phyloP scores from a whole-genome alignment of 2,113 vertebrate genomes.

The Gallinago undulata region DNA sequence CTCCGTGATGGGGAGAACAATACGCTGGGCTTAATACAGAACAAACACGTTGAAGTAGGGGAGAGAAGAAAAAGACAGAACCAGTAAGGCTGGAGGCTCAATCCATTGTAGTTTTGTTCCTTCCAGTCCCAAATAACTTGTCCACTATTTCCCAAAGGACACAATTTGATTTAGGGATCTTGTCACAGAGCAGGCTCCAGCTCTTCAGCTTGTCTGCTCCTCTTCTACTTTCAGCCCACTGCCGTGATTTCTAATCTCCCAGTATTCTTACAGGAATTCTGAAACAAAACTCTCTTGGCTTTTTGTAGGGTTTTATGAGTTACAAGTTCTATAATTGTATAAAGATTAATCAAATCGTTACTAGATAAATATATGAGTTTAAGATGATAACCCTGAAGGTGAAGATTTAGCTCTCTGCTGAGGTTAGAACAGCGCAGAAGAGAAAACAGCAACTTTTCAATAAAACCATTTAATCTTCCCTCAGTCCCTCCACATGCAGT shows the following conservation, averaged over 20 bases:
- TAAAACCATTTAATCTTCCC: not conserved
- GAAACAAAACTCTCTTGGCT: not conserved
- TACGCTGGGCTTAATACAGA: not conserved
- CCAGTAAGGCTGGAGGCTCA: not conserved
- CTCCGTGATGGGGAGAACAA: not conserved
- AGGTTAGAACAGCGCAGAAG: not conserved
- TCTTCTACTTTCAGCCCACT: not conserved
- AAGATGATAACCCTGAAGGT: not conserved
- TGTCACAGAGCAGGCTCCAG: not conserved
- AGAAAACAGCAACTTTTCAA: not conserved
- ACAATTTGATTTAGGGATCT: not conserved
- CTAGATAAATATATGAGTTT: not conserved
- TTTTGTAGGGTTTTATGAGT: not conserved
- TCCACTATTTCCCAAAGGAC: not conserved
- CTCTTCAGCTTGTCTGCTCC: not conserved
- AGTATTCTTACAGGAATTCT: not conserved
- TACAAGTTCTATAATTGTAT: not conserved
- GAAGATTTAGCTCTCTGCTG: not conserved
- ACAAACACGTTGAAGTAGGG: not conserved
- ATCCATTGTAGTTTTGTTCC: not conserved
- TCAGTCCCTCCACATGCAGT: fast-evolving
- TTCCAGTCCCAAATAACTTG: not conserved
- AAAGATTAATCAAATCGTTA: not conserved
- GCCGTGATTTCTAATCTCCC: not conserved
- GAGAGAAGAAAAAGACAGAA: not conserved